Evolutionary conservation across 2,797 vertebrate species (phyloP), one percentile per base, ranked within the genome.

Genomic region (Graptemys geographica): DNA sequence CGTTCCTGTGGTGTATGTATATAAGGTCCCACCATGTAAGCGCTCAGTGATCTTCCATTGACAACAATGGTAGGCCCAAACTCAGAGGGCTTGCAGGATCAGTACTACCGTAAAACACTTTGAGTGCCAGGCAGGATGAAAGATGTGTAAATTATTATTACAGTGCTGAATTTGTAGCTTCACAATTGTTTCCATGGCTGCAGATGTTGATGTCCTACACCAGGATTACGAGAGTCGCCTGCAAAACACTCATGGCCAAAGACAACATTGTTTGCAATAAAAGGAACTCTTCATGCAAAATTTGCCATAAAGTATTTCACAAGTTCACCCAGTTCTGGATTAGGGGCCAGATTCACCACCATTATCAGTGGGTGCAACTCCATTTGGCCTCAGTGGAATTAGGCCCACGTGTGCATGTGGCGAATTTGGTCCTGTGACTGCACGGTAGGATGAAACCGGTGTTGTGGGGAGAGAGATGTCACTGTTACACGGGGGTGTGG

Each of bases 101-200:
- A 88, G 4, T n/a, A 89, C 90, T 92, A 37, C 19, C 84, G 27
- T n/a, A 86, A 59, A 91, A 90, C 82, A 69, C 47, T 83, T 4
- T 8, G 84, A 1, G 27, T 87, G 59, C 89, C 94, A 92, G 80
- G 93, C 92, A 95, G 92, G 92, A 92, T 91, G 92, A 96, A 93
- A 92, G 90, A 81, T 65, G 93, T 55, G 87, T 95, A 89, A 95
- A 92, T 96, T 95, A 92, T 95, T 95, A 69, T 53, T 93, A 33
- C 86, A 81, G 56, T 16, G 44, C n/a, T 88, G 52, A 8, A 27
- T 86, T 95, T 92, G 88, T 87, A 86, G 44, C 85, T 76, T 78
- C 27, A 11, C 10, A 37, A n/a, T 87, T 94, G 56, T 95, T 96
- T 93, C 83, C 37, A 86, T 91, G 33, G 52, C 5, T 86, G 74